Evolutionary conservation across 2,797 vertebrate genomes (phyloP), one percentile per base, ranked within the genome.

Genomic region (Synanceia verrucosa): DNA sequence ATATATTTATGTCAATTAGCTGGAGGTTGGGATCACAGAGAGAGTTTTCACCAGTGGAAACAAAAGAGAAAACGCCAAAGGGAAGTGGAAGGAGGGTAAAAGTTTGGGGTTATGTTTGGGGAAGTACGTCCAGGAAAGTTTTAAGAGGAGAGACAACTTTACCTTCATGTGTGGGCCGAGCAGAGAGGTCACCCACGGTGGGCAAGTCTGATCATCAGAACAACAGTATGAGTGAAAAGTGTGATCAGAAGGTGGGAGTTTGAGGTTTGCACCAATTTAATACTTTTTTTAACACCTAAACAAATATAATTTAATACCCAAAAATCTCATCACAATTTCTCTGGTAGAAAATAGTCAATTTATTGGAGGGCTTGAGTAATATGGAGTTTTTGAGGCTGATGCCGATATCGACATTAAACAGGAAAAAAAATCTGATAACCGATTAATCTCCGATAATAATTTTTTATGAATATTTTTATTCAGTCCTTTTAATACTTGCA

Each of bases 141-240:
- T 70, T 29, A 67, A 55, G 56, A 79, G 51, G 73, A 83, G 43
- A 87, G 51, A 64, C 33, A 21, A 26, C 48, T 78, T 82, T 69
- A 80, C 86, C 88, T 83, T 85, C 51, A 78, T 68, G 3, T 90
- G 59, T 55, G 83, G 73, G 51, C 65, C 5, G 41, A 84, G 86
- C 9, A 72, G 76, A 75, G 65, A 31, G 59, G 75, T 80, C 77
- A 88, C 69, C 87, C 85, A 81, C 14, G 19, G 66, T 66, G 83
- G 77, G 84, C 75, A 55, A 5, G 5, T 86, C 58, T 84, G 82
- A 79, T 62, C 70, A 61, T 85, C 69, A 83, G 73, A 79, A 83
- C 70, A 83, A 86, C 52, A 69, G 44, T 46, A 73, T 58, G 21
- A 78, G 64, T 73, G 21, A 83, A 16, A 51, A 60, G 16, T 12